Evolutionary conservation across 2,113 vertebrate species (phyloP).

Genomic region (Osmerus mordax): DNA sequence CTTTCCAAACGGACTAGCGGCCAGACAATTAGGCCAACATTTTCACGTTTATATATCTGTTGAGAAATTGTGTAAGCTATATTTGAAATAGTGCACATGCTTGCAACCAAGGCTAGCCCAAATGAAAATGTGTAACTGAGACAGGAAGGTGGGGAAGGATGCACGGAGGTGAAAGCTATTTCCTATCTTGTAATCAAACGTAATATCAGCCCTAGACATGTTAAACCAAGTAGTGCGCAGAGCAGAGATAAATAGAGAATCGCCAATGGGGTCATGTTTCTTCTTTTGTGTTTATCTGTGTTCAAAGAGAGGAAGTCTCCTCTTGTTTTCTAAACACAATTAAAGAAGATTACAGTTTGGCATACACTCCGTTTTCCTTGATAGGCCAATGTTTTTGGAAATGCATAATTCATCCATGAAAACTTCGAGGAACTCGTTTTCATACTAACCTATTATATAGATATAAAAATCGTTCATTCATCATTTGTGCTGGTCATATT

Average conservation of each 20-base stretch:
- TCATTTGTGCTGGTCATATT: too few species aligned
- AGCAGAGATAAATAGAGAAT: constrained; percentile 40
- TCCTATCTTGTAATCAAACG: constrained; percentile 44
- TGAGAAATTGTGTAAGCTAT: background rate
- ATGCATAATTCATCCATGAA: too few species aligned
- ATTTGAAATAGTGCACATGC: background rate
- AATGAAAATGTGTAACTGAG: background rate
- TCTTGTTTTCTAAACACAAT: constrained; percentile 72
- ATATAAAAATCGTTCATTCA: too few species aligned
- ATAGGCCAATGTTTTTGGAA: too few species aligned
- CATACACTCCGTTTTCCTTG: constrained; percentile 26
- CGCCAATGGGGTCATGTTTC: constrained; percentile 50
- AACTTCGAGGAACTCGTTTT: too few species aligned
- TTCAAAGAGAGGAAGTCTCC: constrained; percentile 58
- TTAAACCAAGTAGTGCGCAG: constrained; percentile 31
- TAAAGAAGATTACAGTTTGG: constrained; percentile 63
- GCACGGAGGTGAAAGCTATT: background rate
- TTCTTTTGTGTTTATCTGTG: constrained; percentile 55
- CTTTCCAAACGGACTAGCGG: background rate
- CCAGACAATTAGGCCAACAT: background rate
- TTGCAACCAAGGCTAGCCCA: background rate
- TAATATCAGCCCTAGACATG: constrained; percentile 35
- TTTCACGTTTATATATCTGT: too few species aligned
- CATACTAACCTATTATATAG: too few species aligned
- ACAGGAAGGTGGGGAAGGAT: background rate